phyloP scores from a whole-genome alignment of 2,113 vertebrate genomes.

The Anhinga rufa region DNA sequence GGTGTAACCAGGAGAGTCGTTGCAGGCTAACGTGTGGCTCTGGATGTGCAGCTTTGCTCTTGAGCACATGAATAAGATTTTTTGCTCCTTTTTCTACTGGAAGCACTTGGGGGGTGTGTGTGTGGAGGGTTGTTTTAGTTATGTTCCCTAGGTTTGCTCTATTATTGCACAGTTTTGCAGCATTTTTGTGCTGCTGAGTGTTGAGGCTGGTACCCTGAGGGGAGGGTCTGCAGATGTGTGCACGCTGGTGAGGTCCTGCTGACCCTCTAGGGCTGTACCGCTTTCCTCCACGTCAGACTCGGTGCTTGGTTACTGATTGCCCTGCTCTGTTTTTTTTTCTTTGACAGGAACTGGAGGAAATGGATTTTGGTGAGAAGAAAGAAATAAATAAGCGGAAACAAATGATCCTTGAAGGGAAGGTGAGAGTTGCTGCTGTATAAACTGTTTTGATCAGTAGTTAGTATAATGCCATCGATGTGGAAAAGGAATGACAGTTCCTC shows the following conservation, averaged over 20 bases:
- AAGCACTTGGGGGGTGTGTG: neutral
- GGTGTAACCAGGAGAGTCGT: neutral
- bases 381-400: slow-evolving; percentile 95
- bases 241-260: neutral
- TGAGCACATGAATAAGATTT: no score
- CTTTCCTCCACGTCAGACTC: neutral
- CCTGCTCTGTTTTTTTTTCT: neutral
- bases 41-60: neutral
- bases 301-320: neutral
- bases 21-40: rapidly evolving
- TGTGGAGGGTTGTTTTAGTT: neutral
- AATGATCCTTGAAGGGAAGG: slow-evolving; percentile 93
- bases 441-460: neutral
- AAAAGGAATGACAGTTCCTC: neutral
- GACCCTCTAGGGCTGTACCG: neutral
- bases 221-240: neutral
- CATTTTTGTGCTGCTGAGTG: neutral
- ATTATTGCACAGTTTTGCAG: rapidly evolving
- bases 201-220: neutral
- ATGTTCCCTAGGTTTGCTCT: neutral
- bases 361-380: slow-evolving; percentile 92
- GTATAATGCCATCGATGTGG: rapidly evolving
- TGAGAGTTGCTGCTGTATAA: neutral
- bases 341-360: slow-evolving; percentile 85
- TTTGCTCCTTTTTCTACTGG: neutral